Conservation (phyloP, 2,888 invertebrate genomes). For the Eilema depressum region DNA sequence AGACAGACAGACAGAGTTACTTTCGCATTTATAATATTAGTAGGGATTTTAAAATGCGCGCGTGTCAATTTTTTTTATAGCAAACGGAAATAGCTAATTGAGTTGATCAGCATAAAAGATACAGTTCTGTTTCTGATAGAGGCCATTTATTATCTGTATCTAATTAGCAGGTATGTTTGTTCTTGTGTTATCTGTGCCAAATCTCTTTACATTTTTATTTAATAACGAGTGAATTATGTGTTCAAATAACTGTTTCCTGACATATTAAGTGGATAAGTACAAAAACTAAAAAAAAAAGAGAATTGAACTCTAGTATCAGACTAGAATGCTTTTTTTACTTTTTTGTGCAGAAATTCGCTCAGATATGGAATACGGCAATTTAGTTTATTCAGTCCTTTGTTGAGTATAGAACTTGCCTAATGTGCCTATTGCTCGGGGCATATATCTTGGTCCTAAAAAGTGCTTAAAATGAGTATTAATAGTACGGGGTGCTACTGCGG, state of each 20-base stretch:
- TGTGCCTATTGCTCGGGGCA: no score
- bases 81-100: slow-evolving; percentile 8
- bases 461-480: no score
- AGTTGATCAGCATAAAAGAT: slow-evolving; percentile 2
- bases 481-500: no score
- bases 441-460: no score
- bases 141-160: slow-evolving; percentile 8
- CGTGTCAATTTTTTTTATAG: slow-evolving; percentile 11
- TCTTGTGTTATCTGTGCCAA: slow-evolving; percentile 19
- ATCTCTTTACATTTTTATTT: slow-evolving; percentile 23
- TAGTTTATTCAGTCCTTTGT: no score
- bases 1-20: no score
- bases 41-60: slow-evolving; percentile 9
- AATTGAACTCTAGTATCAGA: not conserved
- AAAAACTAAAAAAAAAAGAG: no score
- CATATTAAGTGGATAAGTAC: not conserved
- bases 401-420: no score
- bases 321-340: no score
- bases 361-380: no score
- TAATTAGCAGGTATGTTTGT: slow-evolving; percentile 16
- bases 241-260: not conserved
- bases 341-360: no score
- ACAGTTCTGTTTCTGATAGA: not conserved
- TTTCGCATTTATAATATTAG: no score
- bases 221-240: slow-evolving; percentile 13